phyloP scores from a whole-genome alignment of 2,113 vertebrate genomes.

The Felis chaus region DNA sequence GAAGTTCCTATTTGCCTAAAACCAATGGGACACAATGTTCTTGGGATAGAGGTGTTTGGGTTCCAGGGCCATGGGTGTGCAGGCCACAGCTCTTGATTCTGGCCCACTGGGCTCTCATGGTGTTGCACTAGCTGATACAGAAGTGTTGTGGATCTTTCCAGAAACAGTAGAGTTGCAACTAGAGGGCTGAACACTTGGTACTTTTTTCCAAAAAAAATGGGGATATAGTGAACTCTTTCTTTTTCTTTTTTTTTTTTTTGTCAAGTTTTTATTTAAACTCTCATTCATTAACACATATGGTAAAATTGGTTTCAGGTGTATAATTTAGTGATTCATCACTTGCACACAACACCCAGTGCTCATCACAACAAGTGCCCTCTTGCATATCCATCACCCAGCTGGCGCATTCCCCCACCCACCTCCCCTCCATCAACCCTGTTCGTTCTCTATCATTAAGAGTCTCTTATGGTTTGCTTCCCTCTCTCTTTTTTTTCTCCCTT shows the following conservation, averaged over 20 bases:
- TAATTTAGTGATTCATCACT: background rate
- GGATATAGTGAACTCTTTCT: background rate
- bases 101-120: conserved; percentile 59
- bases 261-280: background rate
- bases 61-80: background rate
- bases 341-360: background rate
- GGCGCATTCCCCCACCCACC: background rate
- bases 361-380: background rate
- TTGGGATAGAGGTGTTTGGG: background rate
- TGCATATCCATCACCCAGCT: background rate
- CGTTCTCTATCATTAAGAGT: background rate
- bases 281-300: background rate
- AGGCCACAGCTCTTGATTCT: background rate
- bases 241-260: background rate
- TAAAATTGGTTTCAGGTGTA: background rate
- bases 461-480: background rate
- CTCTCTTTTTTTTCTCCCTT: background rate
- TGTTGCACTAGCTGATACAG: conserved; percentile 50
- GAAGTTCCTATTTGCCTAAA: background rate
- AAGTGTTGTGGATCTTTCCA: conserved; percentile 65
- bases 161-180: conserved; percentile 59
- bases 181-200: conserved; percentile 22
- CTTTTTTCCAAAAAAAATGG: conserved; percentile 41
- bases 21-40: background rate
- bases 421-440: background rate